Base-by-base conservation (phyloP, 2,888 invertebrate species). In the Drosophila differens region DNA sequence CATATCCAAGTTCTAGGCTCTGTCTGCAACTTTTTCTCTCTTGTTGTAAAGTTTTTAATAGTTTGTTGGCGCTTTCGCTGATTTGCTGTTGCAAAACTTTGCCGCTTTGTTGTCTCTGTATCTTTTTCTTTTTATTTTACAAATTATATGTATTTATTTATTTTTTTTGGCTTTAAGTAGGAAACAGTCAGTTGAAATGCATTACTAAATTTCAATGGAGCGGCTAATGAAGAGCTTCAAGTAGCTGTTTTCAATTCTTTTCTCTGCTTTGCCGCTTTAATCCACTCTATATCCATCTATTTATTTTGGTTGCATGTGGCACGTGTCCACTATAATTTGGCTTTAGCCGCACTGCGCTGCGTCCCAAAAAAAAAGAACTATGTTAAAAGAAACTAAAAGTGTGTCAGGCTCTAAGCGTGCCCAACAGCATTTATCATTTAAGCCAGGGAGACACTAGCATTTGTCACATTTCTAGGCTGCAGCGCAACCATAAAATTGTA, bases 31-130 rank as follows among this genome's bases (percentile, higher is more conserved):
- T 84, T 35, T 82, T 86, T 84, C 84, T 84, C 72, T 68, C 81
- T 89, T 86, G 79, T 84, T 89, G 87, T 75, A 86, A 86, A 86
- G 81, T 86, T 86, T 85, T 86, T 86, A 89, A 86, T 86, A 86
- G 85, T 86, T 86, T 86, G 87, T 86, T 86, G 85, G 85, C 85
- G 85, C 89, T 86, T 86, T 86, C 85, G 85, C 85, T 86, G 85
- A 89, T 86, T 86, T 86, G 84, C 84, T 74, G 81, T 76, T 70
- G 70, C 73, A 74, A 74, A 85, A 89, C 72, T 86, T 86, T 82
- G 51, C 37, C 66, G 74, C 52, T 52, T 70, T 76, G 62, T 64
- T 76, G 54, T 59, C 9, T 44, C 32, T 39, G 22, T 67, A 37
- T 63, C 16, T 12, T 30, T 55, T 63, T 30, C 41, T 33, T 52